Percentiles rank a stretch among this genome's conserved stretches.
phyloP scores from a whole-genome alignment of 1,140 invertebrate species.

The Telenomus remus region DNA sequence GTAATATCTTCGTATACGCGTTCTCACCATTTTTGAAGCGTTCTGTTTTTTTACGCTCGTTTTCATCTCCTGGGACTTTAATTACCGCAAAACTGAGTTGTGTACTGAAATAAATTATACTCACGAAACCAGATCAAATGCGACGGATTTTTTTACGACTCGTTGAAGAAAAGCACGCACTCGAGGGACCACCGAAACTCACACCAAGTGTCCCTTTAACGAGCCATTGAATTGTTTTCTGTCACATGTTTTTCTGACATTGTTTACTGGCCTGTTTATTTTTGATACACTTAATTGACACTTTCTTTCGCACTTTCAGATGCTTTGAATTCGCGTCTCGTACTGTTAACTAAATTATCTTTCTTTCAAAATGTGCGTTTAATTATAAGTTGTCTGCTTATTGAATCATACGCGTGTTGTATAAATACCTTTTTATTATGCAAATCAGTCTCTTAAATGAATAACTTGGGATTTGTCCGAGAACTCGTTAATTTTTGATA shows the following conservation, averaged over 20 bases:
- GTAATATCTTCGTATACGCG: no score
- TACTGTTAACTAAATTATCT: neutral
- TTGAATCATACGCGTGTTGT: no score
- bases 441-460: no score
- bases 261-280: conserved; percentile 40
- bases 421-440: no score
- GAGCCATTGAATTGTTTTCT: conserved; percentile 33
- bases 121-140: conserved; percentile 45
- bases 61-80: neutral
- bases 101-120: conserved; percentile 31
- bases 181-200: conserved; percentile 35
- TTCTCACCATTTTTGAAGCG: no score
- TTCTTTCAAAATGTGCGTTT: no score
- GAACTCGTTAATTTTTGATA: no score
- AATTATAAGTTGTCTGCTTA: no score
- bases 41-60: neutral
- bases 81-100: conserved; percentile 13
- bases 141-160: conserved; percentile 22
- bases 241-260: conserved; percentile 30
- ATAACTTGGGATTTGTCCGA: no score
- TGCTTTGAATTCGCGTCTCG: conserved; percentile 12
- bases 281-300: conserved; percentile 22
- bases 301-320: conserved; percentile 28
- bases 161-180: conserved; percentile 20
- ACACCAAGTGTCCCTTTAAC: conserved; percentile 42